Conservation (phyloP, 2,888 invertebrate genomes). For the Dolichopus griseipennis region DNA sequence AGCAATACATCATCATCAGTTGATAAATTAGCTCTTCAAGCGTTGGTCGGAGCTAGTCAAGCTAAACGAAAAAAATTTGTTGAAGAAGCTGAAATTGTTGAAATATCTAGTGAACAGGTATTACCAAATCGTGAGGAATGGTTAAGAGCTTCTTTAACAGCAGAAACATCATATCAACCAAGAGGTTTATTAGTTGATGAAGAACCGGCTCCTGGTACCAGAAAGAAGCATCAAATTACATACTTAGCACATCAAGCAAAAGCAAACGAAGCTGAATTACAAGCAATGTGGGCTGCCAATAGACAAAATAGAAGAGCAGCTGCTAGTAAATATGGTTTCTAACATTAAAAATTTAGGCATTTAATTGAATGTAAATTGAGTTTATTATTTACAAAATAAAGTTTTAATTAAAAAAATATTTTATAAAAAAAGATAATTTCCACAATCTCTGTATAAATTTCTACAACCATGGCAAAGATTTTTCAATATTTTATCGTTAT, state of each 20-base stretch:
- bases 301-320: conserved; percentile 75
- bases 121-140: conserved; percentile 71
- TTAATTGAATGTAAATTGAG: conserved; percentile 31
- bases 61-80: conserved; percentile 42
- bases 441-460: conserved; percentile 44
- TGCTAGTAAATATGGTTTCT: conserved; percentile 95
- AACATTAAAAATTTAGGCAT: conserved; percentile 28
- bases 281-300: conserved; percentile 89
- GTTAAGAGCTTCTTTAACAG: conserved; percentile 70
- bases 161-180: conserved; percentile 50
- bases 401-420: background rate
- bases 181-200: conserved; percentile 44
- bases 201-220: conserved; percentile 53
- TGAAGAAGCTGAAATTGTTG: conserved; percentile 61
- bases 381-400: background rate
- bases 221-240: conserved; percentile 90
- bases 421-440: conserved; percentile 2
- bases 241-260: conserved; percentile 89
- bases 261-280: conserved; percentile 85
- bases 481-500: conserved; percentile 27
- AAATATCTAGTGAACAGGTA: conserved; percentile 73
- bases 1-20: conserved; percentile 10
- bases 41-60: conserved; percentile 58
- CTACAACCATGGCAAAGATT: conserved; percentile 46
- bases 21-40: conserved; percentile 44